phyloP scores from a whole-genome alignment of 2,797 vertebrate species.

The Tokudaia tokunoshimensis region DNA sequence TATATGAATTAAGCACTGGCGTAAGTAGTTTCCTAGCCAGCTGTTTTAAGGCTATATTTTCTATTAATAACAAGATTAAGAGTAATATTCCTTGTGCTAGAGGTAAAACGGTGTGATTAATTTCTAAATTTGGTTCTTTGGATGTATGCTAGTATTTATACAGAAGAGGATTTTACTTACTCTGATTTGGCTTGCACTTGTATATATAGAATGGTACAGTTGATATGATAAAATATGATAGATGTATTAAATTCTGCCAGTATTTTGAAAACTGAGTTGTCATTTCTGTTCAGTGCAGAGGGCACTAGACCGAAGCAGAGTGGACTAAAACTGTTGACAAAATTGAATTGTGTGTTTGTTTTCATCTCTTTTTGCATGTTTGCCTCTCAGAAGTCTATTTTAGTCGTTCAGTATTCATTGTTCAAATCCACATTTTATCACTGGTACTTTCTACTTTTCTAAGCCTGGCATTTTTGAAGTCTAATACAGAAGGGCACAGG shows the following conservation, averaged over 20 bases:
- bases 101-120: constrained; percentile 57
- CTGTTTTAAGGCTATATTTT: constrained; percentile 14
- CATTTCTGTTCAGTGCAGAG: constrained; percentile 48
- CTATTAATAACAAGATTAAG: constrained; percentile 32
- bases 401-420: not conserved
- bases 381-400: constrained; percentile 44
- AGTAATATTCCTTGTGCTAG: constrained; percentile 37
- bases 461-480: constrained; percentile 22
- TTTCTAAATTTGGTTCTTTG: constrained; percentile 62
- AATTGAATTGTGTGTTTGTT: constrained; percentile 45
- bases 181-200: constrained; percentile 56
- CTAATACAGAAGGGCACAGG: constrained; percentile 36
- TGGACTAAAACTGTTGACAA: constrained; percentile 57
- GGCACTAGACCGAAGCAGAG: constrained; percentile 37
- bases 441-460: not conserved
- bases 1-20: constrained; percentile 21
- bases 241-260: constrained; percentile 43
- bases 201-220: constrained; percentile 54
- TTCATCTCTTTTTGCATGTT: not conserved
- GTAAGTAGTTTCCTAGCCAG: constrained; percentile 56
- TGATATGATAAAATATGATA: not conserved
- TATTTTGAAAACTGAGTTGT: constrained; percentile 69
- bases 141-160: constrained; percentile 39
- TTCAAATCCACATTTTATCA: constrained; percentile 33
- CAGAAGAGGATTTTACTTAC: constrained; percentile 50